Percentiles rank a stretch among this genome's conserved stretches.
Conservation (phyloP, 2,113 vertebrate species). For the Trochalopteron elliotii region DNA sequence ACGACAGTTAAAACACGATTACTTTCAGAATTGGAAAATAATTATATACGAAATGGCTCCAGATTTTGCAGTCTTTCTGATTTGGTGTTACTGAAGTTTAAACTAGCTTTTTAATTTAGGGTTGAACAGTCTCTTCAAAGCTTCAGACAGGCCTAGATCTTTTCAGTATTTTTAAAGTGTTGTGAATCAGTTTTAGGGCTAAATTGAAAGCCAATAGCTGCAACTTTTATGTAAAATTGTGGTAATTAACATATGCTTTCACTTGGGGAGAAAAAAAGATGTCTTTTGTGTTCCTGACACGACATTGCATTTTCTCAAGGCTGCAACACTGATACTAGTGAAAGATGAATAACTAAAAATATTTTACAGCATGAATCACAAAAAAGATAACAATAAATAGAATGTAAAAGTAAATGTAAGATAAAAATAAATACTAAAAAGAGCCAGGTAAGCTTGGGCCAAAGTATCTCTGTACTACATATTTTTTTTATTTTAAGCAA, state of each 20-base stretch:
- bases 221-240: not conserved
- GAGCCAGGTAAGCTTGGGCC: not conserved
- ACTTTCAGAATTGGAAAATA: not conserved
- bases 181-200: not conserved
- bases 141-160: not conserved
- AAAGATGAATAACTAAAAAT: not conserved
- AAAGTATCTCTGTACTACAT: not conserved
- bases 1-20: not conserved
- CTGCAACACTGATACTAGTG: not conserved
- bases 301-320: not conserved
- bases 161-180: not conserved
- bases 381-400: not conserved
- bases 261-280: not conserved
- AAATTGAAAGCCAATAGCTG: not conserved
- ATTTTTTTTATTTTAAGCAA: not conserved
- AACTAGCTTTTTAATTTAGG: not conserved
- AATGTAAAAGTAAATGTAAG: not conserved
- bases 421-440: not conserved
- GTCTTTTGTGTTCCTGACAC: not conserved
- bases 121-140: not conserved
- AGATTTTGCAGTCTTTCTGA: not conserved
- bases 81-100: not conserved
- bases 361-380: not conserved
- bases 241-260: not conserved
- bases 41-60: not conserved